phyloP scores from a whole-genome alignment of 2,888 invertebrate genomes.

The Aphrophora alni region DNA sequence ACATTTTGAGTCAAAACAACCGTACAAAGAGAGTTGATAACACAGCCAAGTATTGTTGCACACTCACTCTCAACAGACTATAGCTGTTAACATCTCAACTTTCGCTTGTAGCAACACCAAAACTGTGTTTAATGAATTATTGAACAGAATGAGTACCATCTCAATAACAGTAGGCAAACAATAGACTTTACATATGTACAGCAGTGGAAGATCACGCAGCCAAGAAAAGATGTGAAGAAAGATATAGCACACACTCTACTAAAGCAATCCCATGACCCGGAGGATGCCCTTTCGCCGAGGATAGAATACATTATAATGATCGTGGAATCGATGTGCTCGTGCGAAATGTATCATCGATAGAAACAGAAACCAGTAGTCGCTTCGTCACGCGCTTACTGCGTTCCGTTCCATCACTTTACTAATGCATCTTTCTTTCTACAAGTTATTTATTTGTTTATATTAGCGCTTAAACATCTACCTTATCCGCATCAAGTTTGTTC shows the following conservation, averaged over 20 bases:
- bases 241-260: not conserved
- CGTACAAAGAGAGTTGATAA: too few relatives aligned
- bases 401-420: not conserved
- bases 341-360: not conserved
- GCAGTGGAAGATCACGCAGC: not conserved
- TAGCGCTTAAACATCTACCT: too few relatives aligned
- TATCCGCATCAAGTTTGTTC: too few relatives aligned
- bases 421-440: too few relatives aligned
- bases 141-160: not conserved
- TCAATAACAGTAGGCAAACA: not conserved
- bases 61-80: too few relatives aligned
- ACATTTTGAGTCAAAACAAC: too few relatives aligned
- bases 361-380: not conserved
- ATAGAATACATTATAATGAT: slow-evolving; percentile 2
- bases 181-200: slow-evolving; percentile 2
- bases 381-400: not conserved
- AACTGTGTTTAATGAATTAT: not conserved
- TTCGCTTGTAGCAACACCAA: not conserved
- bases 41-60: too few relatives aligned
- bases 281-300: not conserved
- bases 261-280: not conserved
- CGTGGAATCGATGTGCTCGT: not conserved
- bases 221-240: not conserved
- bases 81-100: not conserved
- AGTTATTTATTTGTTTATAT: too few relatives aligned